Evolutionary conservation across 1,140 invertebrate genomes (phyloP).

Genomic region (Bombus polaris): DNA sequence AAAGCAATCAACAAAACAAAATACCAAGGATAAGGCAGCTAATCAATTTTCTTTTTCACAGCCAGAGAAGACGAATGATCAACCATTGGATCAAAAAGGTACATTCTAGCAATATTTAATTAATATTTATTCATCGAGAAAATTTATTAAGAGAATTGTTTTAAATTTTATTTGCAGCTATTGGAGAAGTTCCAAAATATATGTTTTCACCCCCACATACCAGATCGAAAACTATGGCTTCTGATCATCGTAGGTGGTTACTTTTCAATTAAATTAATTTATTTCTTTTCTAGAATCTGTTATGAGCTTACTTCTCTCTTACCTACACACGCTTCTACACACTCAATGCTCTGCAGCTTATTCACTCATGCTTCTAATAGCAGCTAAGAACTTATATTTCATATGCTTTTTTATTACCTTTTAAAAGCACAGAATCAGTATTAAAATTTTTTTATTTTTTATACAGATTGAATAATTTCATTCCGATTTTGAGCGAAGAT

Average conservation of each 20-base stretch:
- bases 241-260: conserved; percentile 70
- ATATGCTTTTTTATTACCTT: neutral
- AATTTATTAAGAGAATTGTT: neutral
- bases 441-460: conserved; percentile 21
- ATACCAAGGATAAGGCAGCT: neutral
- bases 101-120: conserved; percentile 3
- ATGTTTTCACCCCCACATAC: conserved; percentile 74
- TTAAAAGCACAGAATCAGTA: neutral
- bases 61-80: conserved; percentile 55
- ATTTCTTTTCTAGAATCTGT: neutral
- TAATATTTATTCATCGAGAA: neutral
- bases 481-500: conserved; percentile 38
- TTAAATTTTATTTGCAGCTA: conserved; percentile 57
- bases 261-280: conserved; percentile 51
- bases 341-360: neutral
- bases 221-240: conserved; percentile 55
- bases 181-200: conserved; percentile 66
- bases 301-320: neutral
- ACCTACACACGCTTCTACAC: neutral
- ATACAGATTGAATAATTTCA: conserved; percentile 52
- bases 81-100: conserved; percentile 57
- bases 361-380: neutral
- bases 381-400: neutral
- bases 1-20: conserved; percentile 51
- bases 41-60: conserved; percentile 69